Base-by-base conservation (phyloP, 2,797 vertebrate genomes). In the Protosalanx chinensis region DNA sequence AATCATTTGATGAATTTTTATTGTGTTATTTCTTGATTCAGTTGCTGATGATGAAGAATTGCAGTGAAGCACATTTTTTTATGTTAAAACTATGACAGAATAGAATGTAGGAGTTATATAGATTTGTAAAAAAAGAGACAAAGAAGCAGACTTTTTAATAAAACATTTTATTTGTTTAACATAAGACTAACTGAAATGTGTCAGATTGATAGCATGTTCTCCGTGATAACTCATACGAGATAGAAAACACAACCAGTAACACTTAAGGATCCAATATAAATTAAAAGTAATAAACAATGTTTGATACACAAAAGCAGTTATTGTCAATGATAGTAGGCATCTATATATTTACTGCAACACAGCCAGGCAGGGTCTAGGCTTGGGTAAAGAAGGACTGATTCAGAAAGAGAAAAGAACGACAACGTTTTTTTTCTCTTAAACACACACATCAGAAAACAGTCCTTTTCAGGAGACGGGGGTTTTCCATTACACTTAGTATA, bases 111-210 rank as follows among this genome's bases (percentile, higher is more conserved):
- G 6, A 29, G 5, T 29, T 61, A 13, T 23, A 13, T 23, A 8
- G 13, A 27, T 12, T 61, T 13, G 23, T 20, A n/a, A 20, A 33
- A 61, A 49, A 49, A 68, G 30, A 67, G 75, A 29, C 5, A 75
- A 37, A 76, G 23, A 1, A 1, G 0, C n/a, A 49, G 15, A 5
- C 1, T 72, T 76, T 82, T 90, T 88, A 90, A 87, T 82, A 89
- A 89, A 88, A 69, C 29, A 80, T 87, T 89, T 90, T 88, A 88
- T 88, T 90, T 29, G 5, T 86, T 84, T 85, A 88, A 86, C 82
- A 71, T 75, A 86, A 87, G 84, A 79, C 83, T 90, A 90, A 90
- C 71, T 91, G 90, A 90, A 91, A 90, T 88, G 90, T 89, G 81
- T 91, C 80, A 63, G 85, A 90, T 90, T 88, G 79, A 87, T 84